Conservation (phyloP, 2,113 vertebrate species). For the Pantherophis guttatus region DNA sequence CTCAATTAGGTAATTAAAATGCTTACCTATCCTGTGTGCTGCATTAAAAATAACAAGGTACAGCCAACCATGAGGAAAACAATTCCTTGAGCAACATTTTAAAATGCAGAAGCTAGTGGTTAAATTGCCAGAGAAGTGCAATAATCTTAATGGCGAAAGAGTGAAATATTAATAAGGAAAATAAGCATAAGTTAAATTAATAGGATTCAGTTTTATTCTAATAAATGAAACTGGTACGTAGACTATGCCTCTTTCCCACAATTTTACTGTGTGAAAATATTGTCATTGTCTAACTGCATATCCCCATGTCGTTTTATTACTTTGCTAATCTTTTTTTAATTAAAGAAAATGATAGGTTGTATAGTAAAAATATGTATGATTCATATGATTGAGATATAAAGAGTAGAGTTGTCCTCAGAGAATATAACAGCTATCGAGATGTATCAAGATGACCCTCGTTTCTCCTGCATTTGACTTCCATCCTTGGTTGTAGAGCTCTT, state of each 20-base stretch:
- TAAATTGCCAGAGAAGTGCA: slow-evolving; percentile 50
- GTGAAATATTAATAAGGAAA: slow-evolving; percentile 36
- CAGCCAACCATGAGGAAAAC: slow-evolving; percentile 25
- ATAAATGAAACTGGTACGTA: neutral
- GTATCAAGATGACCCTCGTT: neutral
- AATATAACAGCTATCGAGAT: neutral
- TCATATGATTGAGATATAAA: neutral
- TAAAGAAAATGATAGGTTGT: neutral
- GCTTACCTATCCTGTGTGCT: slow-evolving; percentile 25
- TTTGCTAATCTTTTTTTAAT: neutral
- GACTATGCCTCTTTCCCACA: neutral
- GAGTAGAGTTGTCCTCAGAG: neutral
- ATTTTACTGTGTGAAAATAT: neutral
- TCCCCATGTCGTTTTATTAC: neutral
- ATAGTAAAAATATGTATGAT: neutral
- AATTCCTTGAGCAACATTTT: slow-evolving; percentile 41
- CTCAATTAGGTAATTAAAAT: slow-evolving; percentile 38
- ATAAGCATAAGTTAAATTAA: neutral
- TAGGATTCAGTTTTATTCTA: neutral
- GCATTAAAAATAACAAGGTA: slow-evolving; percentile 27
- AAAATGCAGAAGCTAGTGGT: slow-evolving; percentile 42
- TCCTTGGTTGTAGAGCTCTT: neutral
- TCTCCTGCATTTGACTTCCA: neutral
- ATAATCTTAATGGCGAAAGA: slow-evolving; percentile 16
- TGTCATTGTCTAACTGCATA: neutral